Evolutionary conservation across 2,797 vertebrate species (phyloP).

Genomic region (Synaphobranchus kaupii): DNA sequence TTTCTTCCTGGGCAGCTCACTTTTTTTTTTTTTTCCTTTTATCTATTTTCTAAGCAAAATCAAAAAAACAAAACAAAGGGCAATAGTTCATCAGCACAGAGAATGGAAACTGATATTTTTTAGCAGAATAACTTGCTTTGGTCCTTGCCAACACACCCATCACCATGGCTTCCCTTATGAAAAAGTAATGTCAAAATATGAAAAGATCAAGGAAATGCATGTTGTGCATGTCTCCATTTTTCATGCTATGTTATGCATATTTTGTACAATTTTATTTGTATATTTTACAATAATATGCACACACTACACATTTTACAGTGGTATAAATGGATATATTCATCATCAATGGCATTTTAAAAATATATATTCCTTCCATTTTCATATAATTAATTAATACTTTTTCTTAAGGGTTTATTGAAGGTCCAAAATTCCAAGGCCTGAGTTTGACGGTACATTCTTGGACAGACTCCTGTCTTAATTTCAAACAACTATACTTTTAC

Average conservation of each 20-base stretch:
- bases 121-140: constrained; percentile 78
- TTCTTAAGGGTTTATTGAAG: constrained; percentile 71
- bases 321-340: constrained; percentile 65
- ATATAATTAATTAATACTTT: constrained; percentile 73
- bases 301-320: constrained; percentile 78
- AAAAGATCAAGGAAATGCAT: constrained; percentile 72
- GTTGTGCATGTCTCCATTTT: constrained; percentile 37
- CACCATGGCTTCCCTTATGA: constrained; percentile 77
- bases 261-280: constrained; percentile 72
- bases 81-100: constrained; percentile 77
- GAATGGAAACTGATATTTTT: constrained; percentile 72
- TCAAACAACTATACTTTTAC: constrained; percentile 74
- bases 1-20: constrained; percentile 78
- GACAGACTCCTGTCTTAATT: constrained; percentile 70
- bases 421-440: constrained; percentile 69
- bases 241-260: constrained; percentile 70
- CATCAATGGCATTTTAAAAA: constrained; percentile 12
- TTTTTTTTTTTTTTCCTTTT: constrained; percentile 68
- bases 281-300: constrained; percentile 75
- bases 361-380: constrained; percentile 68
- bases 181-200: constrained; percentile 76
- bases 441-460: constrained; percentile 83
- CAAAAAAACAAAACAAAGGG: constrained; percentile 64
- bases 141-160: constrained; percentile 81
- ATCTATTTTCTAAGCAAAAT: constrained; percentile 71